A percentile compares a stretch with the other conserved stretches of the same genome.
Conservation (phyloP, 1,140 invertebrate species). For the Atopsyche davidsoni region DNA sequence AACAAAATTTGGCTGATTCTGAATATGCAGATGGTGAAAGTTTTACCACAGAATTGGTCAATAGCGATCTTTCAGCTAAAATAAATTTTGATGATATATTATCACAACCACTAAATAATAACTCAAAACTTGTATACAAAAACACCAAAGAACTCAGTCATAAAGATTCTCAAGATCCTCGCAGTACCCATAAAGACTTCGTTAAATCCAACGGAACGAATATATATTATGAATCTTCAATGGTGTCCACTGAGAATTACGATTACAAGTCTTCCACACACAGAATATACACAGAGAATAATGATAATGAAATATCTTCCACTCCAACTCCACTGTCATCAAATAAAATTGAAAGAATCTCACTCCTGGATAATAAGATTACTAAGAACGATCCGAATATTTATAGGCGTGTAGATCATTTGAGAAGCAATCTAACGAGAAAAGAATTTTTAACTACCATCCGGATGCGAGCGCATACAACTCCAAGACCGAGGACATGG, state of each 20-base stretch:
- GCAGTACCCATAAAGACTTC: constrained; percentile 13
- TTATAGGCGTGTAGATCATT: constrained; percentile 16
- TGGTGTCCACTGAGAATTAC: constrained; percentile 23
- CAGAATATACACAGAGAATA: background rate
- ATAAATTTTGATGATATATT: constrained; percentile 27
- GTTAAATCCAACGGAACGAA: constrained; percentile 19
- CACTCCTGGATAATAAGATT: constrained; percentile 6
- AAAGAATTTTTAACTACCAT: constrained; percentile 24
- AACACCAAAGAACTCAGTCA: constrained; percentile 25
- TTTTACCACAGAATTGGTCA: background rate
- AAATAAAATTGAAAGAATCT: constrained; percentile 12
- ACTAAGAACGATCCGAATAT: constrained; percentile 5
- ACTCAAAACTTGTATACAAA: constrained; percentile 24
- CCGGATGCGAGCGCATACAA: constrained; percentile 26
- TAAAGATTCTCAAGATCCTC: constrained; percentile 19
- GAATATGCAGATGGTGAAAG: constrained; percentile 15
- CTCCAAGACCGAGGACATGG: constrained; percentile 23
- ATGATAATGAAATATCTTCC: constrained; percentile 16
- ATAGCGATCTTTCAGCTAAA: background rate
- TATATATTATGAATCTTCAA: constrained; percentile 25
- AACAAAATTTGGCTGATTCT: constrained; percentile 25
- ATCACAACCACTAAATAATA: constrained; percentile 16
- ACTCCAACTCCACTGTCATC: constrained; percentile 5
- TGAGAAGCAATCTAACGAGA: constrained; percentile 21
- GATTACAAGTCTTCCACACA: constrained; percentile 19